These are phyloP conservation scores for Neoascia interrupta DNA, from an alignment of 2,888 invertebrate species.

Conservation along the genomic window DNA sequence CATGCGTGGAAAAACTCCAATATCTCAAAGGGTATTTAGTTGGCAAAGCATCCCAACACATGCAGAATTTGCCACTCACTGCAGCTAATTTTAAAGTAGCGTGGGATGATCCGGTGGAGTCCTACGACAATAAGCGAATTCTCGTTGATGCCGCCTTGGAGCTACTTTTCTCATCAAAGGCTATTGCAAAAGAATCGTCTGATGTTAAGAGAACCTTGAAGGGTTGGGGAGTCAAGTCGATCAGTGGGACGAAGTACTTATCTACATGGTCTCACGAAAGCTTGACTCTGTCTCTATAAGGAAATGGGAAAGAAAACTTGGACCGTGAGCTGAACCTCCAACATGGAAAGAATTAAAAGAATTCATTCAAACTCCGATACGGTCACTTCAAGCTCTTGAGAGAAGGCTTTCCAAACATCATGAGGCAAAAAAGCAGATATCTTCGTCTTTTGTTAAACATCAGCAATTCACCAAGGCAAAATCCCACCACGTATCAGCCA, in stretches of 20 bases:
- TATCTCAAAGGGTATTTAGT: slow-evolving; percentile 18
- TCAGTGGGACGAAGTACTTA: slow-evolving; percentile 22
- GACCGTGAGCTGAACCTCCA: background rate
- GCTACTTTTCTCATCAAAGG: slow-evolving; percentile 16
- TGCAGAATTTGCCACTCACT: slow-evolving; percentile 16
- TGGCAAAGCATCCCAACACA: slow-evolving; percentile 16
- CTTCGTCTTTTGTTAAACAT: too few species aligned
- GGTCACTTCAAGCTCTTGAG: slow-evolving; percentile 2
- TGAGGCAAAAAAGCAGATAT: background rate
- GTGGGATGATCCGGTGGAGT: slow-evolving; percentile 25
- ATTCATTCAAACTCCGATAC: slow-evolving; percentile 10
- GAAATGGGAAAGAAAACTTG: slow-evolving; percentile 23
- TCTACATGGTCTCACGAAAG: slow-evolving; percentile 27
- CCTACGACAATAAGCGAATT: slow-evolving; percentile 27
- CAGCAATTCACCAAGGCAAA: too few species aligned
- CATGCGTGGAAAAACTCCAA: slow-evolving; percentile 22
- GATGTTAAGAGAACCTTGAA: slow-evolving; percentile 21
- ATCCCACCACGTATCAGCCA: too few species aligned
- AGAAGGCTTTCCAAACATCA: background rate
- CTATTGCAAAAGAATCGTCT: slow-evolving; percentile 13
- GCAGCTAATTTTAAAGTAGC: slow-evolving; percentile 34
- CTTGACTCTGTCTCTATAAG: slow-evolving; percentile 23
- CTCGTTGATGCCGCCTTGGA: slow-evolving; percentile 24
- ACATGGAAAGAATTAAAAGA: slow-evolving; percentile 1
- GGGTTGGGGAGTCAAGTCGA: slow-evolving; percentile 14